A percentile compares a stretch with the other conserved stretches of the same genome.
phyloP scores from a whole-genome alignment of 2,888 invertebrate species.

The Patella depressa region DNA sequence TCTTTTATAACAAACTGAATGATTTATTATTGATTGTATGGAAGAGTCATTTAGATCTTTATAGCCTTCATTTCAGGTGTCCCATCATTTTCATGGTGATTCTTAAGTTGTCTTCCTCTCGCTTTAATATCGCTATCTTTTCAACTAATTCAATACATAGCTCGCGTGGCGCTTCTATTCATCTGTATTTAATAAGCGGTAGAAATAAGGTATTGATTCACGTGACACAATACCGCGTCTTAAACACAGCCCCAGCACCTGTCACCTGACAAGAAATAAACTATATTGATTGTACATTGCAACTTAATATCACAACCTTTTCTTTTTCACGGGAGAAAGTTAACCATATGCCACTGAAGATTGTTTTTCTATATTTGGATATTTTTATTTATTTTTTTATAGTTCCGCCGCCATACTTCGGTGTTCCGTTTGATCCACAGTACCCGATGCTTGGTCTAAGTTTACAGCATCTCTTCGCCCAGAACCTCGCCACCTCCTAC shows the following conservation, averaged over 20 bases:
- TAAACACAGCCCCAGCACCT: neutral
- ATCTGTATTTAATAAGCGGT: constrained; percentile 2
- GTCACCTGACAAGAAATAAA: constrained; percentile 5
- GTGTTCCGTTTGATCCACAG: constrained; percentile 6
- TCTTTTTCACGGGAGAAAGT: neutral
- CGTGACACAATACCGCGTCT: constrained; percentile 2
- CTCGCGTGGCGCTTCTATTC: constrained; percentile 10
- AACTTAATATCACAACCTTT: neutral
- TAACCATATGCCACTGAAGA: too few relatives aligned
- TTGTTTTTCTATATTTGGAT: neutral
- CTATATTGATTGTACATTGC: neutral
- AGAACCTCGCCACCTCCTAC: neutral
- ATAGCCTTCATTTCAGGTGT: too few relatives aligned
- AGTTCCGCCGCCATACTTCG: constrained; percentile 3
- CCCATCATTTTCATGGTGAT: too few relatives aligned
- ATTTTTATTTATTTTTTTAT: neutral
- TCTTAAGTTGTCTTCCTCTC: too few relatives aligned
- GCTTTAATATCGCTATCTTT: too few relatives aligned
- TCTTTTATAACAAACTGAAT: too few relatives aligned
- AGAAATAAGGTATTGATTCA: constrained; percentile 1
- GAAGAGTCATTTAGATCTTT: too few relatives aligned
- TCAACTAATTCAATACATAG: too few relatives aligned
- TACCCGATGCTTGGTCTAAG: neutral
- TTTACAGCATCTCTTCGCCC: constrained; percentile 1
- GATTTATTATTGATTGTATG: too few relatives aligned